phyloP scores from a whole-genome alignment of 1,140 invertebrate species.

The Aphelenchoides fujianensis region DNA sequence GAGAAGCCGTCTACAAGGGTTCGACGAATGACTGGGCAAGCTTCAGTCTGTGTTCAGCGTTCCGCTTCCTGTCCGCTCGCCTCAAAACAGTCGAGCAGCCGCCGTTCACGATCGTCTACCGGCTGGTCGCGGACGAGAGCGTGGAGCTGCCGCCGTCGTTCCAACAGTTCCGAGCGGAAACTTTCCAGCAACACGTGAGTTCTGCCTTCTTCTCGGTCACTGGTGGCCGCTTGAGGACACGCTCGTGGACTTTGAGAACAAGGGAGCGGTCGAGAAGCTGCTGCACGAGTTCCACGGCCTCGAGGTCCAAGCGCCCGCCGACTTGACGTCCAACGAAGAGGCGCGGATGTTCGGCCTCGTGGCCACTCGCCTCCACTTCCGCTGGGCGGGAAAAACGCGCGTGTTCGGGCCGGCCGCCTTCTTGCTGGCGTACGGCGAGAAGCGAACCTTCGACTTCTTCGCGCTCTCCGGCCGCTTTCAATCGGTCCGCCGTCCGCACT shows the following conservation, averaged over 20 bases:
- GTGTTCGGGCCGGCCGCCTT: background rate
- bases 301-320: background rate
- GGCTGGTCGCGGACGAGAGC: background rate
- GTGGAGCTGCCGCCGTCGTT: background rate
- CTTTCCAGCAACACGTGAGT: background rate
- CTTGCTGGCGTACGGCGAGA: background rate
- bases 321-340: background rate
- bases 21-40: background rate
- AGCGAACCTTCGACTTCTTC: background rate
- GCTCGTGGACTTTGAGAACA: background rate
- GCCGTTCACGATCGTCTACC: background rate
- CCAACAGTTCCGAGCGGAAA: background rate
- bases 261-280: background rate
- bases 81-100: background rate
- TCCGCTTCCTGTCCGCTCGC: background rate
- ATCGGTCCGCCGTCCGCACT: background rate
- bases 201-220: background rate
- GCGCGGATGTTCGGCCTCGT: background rate
- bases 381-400: background rate
- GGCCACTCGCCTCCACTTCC: background rate
- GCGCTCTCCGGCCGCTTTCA: background rate
- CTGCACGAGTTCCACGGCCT: background rate
- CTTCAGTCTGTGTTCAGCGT: background rate
- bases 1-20: background rate
- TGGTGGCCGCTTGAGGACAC: background rate